Evolutionary conservation across 2,797 vertebrate genomes (phyloP).

Genomic region (Acanthurus tractus): DNA sequence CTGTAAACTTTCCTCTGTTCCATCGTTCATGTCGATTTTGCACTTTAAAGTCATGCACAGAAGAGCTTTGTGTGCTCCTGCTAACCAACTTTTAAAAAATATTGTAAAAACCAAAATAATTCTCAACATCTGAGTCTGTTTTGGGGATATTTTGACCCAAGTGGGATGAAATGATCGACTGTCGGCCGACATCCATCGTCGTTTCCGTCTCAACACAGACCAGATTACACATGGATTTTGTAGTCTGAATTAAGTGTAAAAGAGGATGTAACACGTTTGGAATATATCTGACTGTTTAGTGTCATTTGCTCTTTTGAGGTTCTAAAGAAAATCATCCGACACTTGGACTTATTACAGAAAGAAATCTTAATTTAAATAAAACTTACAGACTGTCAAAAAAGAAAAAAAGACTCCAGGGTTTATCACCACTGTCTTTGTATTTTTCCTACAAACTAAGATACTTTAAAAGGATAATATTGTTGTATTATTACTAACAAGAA

Average conservation of each 20-base stretch:
- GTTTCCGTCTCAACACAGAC: neutral
- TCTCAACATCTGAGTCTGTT: too few relatives aligned
- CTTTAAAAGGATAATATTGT: conserved; percentile 53
- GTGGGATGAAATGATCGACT: neutral
- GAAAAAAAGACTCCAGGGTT: conserved; percentile 22
- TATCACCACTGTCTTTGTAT: conserved; percentile 17
- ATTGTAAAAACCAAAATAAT: too few relatives aligned
- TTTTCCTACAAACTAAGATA: conserved; percentile 41
- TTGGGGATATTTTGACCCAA: too few relatives aligned
- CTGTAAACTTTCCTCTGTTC: too few relatives aligned
- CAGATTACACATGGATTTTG: neutral
- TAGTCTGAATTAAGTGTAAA: neutral
- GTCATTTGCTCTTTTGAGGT: conserved; percentile 17
- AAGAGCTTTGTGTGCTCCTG: too few relatives aligned
- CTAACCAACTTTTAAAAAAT: too few relatives aligned
- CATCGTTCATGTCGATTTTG: too few relatives aligned
- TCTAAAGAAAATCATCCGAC: conserved; percentile 17
- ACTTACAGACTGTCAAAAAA: conserved; percentile 18
- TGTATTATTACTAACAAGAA: conserved; percentile 78
- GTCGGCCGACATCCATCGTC: neutral
- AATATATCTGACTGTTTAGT: neutral
- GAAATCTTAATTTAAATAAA: conserved; percentile 27
- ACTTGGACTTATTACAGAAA: conserved; percentile 9
- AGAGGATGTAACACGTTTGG: neutral
- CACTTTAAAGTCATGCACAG: too few relatives aligned